Percentiles rank a stretch among this genome's conserved stretches.
These are phyloP conservation scores for Cephalopholis sonnerati DNA, from an alignment of 2,113 vertebrate species.

Conservation along the genomic window DNA sequence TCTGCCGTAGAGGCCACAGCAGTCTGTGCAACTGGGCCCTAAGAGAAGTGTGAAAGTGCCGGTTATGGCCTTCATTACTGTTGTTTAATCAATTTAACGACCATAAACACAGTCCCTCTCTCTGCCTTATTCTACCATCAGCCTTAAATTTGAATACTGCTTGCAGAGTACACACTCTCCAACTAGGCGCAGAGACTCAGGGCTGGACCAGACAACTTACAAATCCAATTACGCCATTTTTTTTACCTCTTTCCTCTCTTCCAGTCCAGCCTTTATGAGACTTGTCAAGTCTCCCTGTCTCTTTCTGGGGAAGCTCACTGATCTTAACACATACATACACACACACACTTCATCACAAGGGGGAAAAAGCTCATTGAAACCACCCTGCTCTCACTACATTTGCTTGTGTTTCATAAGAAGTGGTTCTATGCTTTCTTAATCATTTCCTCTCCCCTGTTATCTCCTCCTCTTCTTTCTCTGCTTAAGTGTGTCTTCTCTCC, in stretches of 20 bases:
- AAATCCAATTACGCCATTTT: constrained; percentile 50
- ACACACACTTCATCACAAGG: constrained; percentile 62
- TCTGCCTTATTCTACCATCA: constrained; percentile 47
- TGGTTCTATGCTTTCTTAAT: constrained; percentile 53
- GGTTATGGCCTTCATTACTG: constrained; percentile 34
- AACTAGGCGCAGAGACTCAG: constrained; percentile 49
- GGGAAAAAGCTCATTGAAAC: constrained; percentile 53
- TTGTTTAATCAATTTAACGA: constrained; percentile 49
- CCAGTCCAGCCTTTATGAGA: constrained; percentile 55
- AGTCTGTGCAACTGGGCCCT: constrained; percentile 29
- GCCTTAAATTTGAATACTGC: constrained; percentile 59
- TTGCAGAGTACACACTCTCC: constrained; percentile 48
- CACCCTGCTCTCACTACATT: constrained; percentile 62
- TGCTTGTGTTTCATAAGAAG: constrained; percentile 56
- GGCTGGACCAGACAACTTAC: constrained; percentile 54
- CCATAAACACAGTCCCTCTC: constrained; percentile 42
- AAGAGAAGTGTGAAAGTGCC: constrained; percentile 29
- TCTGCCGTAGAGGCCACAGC: constrained; percentile 36
- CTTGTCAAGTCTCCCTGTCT: constrained; percentile 50
- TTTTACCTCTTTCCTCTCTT: constrained; percentile 22
- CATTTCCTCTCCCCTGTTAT: constrained; percentile 54
- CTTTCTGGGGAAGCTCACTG: constrained; percentile 57
- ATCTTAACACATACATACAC: constrained; percentile 70
- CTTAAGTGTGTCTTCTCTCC: constrained; percentile 68
- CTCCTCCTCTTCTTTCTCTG: constrained; percentile 46